A percentile compares a stretch with the other conserved stretches of the same genome.
phyloP scores from a whole-genome alignment of 2,888 invertebrate species.

The Phaedon cochleariae region DNA sequence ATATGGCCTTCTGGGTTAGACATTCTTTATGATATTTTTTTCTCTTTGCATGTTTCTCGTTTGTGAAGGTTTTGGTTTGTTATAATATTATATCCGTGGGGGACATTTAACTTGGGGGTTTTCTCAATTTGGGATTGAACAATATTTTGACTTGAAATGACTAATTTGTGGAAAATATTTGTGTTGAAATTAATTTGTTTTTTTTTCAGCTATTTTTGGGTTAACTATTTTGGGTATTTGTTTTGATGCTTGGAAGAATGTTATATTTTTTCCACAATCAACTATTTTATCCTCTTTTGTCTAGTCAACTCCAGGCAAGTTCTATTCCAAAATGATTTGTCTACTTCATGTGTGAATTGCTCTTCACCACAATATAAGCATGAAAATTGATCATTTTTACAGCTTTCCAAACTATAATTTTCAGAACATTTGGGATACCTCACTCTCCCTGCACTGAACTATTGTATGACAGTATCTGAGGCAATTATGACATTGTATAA shows the following conservation, averaged over 20 bases:
- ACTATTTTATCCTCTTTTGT: neutral
- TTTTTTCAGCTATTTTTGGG: neutral
- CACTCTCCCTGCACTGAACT: neutral
- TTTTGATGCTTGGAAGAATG: neutral
- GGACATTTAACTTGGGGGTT: neutral
- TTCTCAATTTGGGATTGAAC: neutral
- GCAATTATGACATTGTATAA: neutral
- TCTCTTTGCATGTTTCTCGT: neutral
- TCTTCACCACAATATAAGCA: neutral
- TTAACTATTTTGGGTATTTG: neutral
- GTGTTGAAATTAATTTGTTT: neutral
- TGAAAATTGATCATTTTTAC: neutral
- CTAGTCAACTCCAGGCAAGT: neutral
- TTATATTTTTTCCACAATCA: constrained; percentile 4
- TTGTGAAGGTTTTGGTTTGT: neutral
- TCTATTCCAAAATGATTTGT: neutral
- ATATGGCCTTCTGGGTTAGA: neutral
- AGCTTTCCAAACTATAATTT: neutral
- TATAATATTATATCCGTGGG: neutral
- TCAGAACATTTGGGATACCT: constrained; percentile 4
- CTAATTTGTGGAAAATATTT: neutral
- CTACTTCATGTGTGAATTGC: neutral
- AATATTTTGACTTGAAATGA: neutral
- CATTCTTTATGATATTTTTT: neutral
- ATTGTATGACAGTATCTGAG: constrained; percentile 4